Evolutionary conservation across 2,797 vertebrate genomes (phyloP).

Genomic region (Microhierax caerulescens): DNA sequence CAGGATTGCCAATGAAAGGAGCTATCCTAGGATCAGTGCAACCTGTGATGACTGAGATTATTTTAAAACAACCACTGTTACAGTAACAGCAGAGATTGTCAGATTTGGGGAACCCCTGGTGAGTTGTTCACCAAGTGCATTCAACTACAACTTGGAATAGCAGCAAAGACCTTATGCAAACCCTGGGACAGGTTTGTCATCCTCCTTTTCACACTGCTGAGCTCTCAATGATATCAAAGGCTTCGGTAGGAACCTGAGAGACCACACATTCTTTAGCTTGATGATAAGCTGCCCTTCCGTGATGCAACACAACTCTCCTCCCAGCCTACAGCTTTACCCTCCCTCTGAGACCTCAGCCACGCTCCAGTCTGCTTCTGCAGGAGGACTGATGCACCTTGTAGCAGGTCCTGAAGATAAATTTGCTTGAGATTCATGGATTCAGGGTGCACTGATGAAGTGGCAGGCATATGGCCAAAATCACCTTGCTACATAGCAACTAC

Average conservation of each 20-base stretch:
- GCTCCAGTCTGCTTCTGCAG: neutral
- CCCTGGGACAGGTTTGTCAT: neutral
- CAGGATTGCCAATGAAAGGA: neutral
- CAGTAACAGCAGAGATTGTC: neutral
- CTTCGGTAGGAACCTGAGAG: neutral
- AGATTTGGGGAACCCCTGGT: neutral
- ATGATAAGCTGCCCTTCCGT: neutral
- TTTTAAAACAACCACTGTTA: neutral
- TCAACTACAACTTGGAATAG: neutral
- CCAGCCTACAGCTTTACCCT: neutral
- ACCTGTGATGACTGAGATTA: neutral
- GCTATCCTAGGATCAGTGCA: neutral
- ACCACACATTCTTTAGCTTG: neutral
- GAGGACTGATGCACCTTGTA: neutral
- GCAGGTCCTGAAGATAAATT: neutral
- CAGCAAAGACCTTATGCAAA: neutral
- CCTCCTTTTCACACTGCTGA: neutral
- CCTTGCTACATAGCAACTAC: neutral
- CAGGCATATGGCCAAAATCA: neutral
- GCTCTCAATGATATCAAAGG: neutral
- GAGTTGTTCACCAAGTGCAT: neutral
- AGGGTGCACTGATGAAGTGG: neutral
- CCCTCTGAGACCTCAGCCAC: neutral
- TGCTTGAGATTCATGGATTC: neutral
- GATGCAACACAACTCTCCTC: neutral